These are phyloP conservation scores for Sinocyclocheilus rhinocerous DNA, from an alignment of 2,113 vertebrate genomes.

Conservation along the genomic window DNA sequence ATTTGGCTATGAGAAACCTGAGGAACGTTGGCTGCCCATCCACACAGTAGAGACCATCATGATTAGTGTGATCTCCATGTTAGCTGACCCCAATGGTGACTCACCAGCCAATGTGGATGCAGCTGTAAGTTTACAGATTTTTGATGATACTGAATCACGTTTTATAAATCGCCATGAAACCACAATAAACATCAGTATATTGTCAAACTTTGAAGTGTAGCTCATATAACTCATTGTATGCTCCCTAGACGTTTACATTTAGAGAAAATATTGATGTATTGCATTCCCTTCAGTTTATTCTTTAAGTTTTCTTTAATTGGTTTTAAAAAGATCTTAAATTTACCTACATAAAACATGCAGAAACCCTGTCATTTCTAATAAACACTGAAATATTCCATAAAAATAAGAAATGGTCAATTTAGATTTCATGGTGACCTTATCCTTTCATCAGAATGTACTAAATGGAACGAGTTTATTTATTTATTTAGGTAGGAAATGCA, in stretches of 20 bases:
- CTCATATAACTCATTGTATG: not conserved
- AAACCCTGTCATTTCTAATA: not conserved
- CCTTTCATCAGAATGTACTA: not conserved
- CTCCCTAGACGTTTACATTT: not conserved
- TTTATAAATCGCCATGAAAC: not conserved
- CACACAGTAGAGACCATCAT: slow-evolving; percentile 99
- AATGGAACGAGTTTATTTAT: not conserved
- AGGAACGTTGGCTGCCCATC: slow-evolving; percentile 98
- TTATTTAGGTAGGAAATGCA: too few species aligned
- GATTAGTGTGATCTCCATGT: slow-evolving; percentile 99
- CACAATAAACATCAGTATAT: not conserved
- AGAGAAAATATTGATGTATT: not conserved
- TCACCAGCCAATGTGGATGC: slow-evolving; percentile 99
- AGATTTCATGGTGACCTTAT: not conserved
- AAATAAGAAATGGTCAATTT: not conserved
- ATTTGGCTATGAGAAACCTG: slow-evolving; percentile 99
- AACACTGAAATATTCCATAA: not conserved
- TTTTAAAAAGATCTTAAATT: not conserved
- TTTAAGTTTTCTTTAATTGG: too few species aligned
- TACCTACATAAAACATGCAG: not conserved
- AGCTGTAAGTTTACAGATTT: slow-evolving; percentile 84
- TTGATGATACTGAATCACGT: not conserved
- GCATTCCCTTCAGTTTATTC: too few species aligned
- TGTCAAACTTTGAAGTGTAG: too few species aligned
- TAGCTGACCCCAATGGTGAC: slow-evolving; percentile 98